These are phyloP conservation scores for Ormyrus thymus DNA, from an alignment of 2,888 invertebrate genomes.

Conservation along the genomic window DNA sequence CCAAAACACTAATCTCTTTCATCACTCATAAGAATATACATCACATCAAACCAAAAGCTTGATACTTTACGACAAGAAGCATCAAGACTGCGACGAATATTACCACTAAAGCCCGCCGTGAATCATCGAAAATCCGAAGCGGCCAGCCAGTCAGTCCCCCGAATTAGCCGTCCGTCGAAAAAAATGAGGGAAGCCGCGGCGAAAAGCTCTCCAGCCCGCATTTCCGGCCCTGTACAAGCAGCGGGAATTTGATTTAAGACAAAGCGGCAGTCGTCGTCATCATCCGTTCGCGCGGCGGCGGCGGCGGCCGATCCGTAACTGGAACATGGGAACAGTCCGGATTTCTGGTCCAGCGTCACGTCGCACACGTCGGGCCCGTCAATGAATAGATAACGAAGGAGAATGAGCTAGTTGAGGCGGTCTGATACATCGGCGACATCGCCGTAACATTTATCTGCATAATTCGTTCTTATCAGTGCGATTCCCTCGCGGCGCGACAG, in stretches of 20 bases:
- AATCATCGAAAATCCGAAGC: too few relatives aligned
- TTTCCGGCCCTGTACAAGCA: constrained; percentile 52
- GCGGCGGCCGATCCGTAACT: constrained; percentile 62
- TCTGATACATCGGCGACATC: constrained; percentile 70
- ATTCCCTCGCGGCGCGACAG: constrained; percentile 65
- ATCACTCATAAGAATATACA: not conserved
- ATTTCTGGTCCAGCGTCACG: constrained; percentile 72
- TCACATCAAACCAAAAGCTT: not conserved
- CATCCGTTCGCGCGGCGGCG: constrained; percentile 34
- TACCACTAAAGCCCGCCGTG: too few relatives aligned
- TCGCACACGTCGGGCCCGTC: constrained; percentile 71
- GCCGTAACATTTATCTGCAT: constrained; percentile 73
- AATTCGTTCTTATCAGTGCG: constrained; percentile 73
- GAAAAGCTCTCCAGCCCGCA: constrained; percentile 50
- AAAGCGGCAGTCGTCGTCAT: constrained; percentile 48
- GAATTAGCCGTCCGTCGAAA: too few relatives aligned
- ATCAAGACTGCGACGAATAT: too few relatives aligned
- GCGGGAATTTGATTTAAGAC: constrained; percentile 49
- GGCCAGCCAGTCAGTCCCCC: too few relatives aligned
- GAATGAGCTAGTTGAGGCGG: constrained; percentile 72
- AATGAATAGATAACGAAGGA: constrained; percentile 74
- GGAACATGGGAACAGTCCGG: constrained; percentile 73
- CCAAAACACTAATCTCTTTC: too few relatives aligned
- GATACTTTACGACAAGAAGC: too few relatives aligned
- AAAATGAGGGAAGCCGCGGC: not conserved